These are phyloP conservation scores for Barypeithes pellucidus DNA, from an alignment of 2,888 invertebrate genomes.

Conservation along the genomic window DNA sequence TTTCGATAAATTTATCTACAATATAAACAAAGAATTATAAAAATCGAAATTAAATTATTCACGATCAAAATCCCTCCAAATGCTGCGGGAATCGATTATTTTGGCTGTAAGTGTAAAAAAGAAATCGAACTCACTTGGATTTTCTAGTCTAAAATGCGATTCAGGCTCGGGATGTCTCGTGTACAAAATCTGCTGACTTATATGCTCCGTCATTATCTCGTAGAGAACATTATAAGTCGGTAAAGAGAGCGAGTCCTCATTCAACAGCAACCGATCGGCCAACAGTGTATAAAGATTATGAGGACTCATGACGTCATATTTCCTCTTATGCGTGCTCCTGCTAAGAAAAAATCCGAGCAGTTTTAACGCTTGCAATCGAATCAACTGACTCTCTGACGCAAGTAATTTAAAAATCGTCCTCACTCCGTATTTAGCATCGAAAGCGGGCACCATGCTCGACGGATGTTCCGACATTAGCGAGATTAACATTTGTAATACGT, in stretches of 20 bases:
- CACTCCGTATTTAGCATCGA: conserved; percentile 97
- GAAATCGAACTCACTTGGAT: conserved; percentile 84
- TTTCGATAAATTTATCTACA: too few species aligned
- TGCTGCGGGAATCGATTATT: too few species aligned
- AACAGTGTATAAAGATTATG: conserved; percentile 98
- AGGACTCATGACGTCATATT: conserved; percentile 99
- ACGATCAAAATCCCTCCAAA: too few species aligned
- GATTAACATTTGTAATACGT: conserved; percentile 97
- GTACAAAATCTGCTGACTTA: conserved; percentile 94
- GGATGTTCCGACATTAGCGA: conserved; percentile 99
- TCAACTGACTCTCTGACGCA: conserved; percentile 95
- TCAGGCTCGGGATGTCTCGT: conserved; percentile 96
- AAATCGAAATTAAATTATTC: too few species aligned
- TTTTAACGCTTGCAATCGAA: conserved; percentile 96
- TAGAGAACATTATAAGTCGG: conserved; percentile 98
- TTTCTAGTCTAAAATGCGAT: conserved; percentile 94
- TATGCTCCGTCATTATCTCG: conserved; percentile 98
- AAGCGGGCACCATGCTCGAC: conserved; percentile 98
- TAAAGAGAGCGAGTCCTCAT: conserved; percentile 91
- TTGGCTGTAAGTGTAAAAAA: too few species aligned
- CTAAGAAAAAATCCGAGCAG: conserved; percentile 98
- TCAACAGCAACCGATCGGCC: conserved; percentile 91
- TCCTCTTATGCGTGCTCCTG: conserved; percentile 98
- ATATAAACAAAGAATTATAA: too few species aligned
- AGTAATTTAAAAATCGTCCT: conserved; percentile 97